Percentiles rank a stretch among this genome's conserved stretches.
phyloP scores from a whole-genome alignment of 2,888 invertebrate species.

The Hyppa rectilinea region DNA sequence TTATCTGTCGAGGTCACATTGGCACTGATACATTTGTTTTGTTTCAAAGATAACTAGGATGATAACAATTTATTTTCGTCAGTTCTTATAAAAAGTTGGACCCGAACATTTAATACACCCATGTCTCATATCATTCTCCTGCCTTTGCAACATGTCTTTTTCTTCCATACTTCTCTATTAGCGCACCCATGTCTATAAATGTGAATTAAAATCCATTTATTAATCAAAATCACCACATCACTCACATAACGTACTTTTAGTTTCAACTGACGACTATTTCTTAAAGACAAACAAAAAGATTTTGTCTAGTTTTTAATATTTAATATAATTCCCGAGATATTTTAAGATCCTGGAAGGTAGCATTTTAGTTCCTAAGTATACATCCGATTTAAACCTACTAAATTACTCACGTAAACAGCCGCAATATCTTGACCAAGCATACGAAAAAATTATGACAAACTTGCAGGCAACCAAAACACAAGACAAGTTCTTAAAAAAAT shows the following conservation, averaged over 20 bases:
- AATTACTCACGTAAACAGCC: background rate
- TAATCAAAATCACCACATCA: background rate
- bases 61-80: slow-evolving; percentile 23
- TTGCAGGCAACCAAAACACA: background rate
- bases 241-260: background rate
- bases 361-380: background rate
- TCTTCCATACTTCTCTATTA: too few species aligned
- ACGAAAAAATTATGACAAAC: background rate
- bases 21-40: slow-evolving; percentile 35
- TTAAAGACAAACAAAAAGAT: background rate
- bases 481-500: background rate
- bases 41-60: slow-evolving; percentile 38
- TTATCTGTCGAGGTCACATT: slow-evolving; percentile 44
- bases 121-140: too few species aligned
- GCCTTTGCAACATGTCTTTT: too few species aligned
- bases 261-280: background rate
- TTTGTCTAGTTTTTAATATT: background rate
- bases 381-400: background rate
- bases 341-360: slow-evolving; percentile 9
- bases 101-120: background rate
- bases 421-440: background rate
- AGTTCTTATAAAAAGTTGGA: slow-evolving; percentile 31
- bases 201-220: slow-evolving; percentile 4
- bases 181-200: background rate
- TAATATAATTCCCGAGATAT: background rate